Conservation (phyloP, 64 coral and sea anemone species). For the Stichodactyla helianthus region DNA sequence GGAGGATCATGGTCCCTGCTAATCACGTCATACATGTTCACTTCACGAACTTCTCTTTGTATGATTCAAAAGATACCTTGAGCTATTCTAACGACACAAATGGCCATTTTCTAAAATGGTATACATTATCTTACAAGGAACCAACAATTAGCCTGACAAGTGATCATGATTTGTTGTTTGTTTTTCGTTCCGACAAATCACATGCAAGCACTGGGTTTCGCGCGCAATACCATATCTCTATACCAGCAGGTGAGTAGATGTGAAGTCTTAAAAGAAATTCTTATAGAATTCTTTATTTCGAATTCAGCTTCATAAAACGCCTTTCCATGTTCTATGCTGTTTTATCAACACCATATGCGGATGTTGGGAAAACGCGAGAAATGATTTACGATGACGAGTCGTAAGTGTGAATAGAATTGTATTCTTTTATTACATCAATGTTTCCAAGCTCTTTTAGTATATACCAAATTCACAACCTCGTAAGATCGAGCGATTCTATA, state of each 20-base stretch:
- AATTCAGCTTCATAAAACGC: background rate
- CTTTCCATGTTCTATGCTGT: background rate
- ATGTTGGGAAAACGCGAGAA: no score
- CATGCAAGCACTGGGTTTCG: background rate
- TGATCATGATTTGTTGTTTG: background rate
- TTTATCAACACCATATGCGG: no score
- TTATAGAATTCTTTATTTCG: background rate
- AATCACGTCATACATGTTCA: slow-evolving; percentile 26
- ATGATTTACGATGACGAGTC: no score
- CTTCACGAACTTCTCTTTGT: slow-evolving; percentile 59
- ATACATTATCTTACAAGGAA: no score
- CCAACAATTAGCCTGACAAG: background rate
- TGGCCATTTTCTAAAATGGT: background rate
- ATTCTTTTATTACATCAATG: no score
- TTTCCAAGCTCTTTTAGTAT: no score
- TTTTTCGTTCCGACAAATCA: slow-evolving; percentile 16
- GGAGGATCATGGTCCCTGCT: slow-evolving; percentile 42
- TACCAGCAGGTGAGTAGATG: background rate
- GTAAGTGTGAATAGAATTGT: no score
- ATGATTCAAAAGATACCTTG: background rate
- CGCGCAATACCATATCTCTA: background rate
- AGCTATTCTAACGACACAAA: background rate
- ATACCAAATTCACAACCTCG: no score
- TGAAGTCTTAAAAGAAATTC: no score
- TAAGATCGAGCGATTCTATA: no score